A percentile compares a stretch with the other conserved stretches of the same genome.
Evolutionary conservation across 2,888 invertebrate species (phyloP).

Genomic region (Agrochola macilenta): DNA sequence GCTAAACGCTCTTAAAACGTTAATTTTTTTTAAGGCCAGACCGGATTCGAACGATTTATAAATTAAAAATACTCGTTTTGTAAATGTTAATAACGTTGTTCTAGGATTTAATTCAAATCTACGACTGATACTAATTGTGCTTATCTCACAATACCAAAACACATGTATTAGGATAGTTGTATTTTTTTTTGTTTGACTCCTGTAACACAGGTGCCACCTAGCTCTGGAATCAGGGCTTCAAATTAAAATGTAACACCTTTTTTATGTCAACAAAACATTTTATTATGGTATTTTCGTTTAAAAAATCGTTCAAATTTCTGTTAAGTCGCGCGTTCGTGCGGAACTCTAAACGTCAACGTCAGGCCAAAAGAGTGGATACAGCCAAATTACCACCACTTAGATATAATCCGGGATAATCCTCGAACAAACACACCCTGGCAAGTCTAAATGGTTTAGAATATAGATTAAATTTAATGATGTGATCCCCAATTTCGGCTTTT

Average conservation of each 20-base stretch:
- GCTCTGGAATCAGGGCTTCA: too few relatives aligned
- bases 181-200: not conserved
- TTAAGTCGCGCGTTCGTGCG: not conserved
- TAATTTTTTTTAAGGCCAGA: too few relatives aligned
- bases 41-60: not conserved
- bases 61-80: not conserved
- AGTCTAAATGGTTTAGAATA: slow-evolving; percentile 83
- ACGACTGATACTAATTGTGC: not conserved
- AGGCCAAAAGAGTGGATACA: slow-evolving; percentile 63
- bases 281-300: not conserved
- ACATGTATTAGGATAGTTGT: not conserved
- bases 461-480: slow-evolving; percentile 86
- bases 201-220: too few relatives aligned
- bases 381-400: slow-evolving; percentile 83
- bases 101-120: not conserved
- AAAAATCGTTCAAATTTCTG: not conserved
- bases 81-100: too few relatives aligned
- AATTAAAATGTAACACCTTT: too few relatives aligned
- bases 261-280: too few relatives aligned
- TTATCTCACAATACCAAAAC: not conserved
- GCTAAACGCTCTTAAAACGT: too few relatives aligned
- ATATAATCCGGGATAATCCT: slow-evolving; percentile 83
- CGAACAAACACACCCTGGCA: slow-evolving; percentile 76
- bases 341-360: slow-evolving; percentile 47
- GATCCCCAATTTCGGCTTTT: slow-evolving; percentile 82